Conservation (phyloP, 2,113 vertebrate genomes). For the Tautogolabrus adspersus region DNA sequence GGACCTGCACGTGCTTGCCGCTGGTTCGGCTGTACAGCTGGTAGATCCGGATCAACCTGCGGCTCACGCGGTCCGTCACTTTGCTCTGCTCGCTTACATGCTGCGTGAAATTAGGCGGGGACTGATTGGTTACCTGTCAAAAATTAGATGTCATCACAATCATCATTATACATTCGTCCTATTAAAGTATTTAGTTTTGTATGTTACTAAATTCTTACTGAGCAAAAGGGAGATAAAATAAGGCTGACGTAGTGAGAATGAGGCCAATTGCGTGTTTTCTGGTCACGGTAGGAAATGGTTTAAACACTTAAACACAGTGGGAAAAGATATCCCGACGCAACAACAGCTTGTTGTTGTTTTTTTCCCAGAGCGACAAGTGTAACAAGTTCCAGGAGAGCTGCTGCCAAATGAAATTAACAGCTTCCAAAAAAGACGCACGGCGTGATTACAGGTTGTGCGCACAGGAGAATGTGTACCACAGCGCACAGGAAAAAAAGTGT, state of each 20-base stretch:
- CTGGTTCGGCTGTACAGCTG: slow-evolving; percentile 99
- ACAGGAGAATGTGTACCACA: slow-evolving; percentile 45
- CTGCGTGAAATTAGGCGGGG: slow-evolving; percentile 99
- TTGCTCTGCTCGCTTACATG: slow-evolving; percentile 99
- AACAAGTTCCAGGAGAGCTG: slow-evolving; percentile 33
- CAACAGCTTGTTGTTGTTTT: slow-evolving; percentile 28
- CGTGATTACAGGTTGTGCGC: slow-evolving; percentile 65
- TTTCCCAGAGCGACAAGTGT: slow-evolving; percentile 38
- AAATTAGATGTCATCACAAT: slow-evolving; percentile 90
- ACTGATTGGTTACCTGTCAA: slow-evolving; percentile 99
- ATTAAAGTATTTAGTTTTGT: not conserved
- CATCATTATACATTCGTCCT: slow-evolving; percentile 66
- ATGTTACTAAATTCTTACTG: not conserved
- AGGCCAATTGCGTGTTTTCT: not conserved
- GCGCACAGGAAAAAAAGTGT: not conserved
- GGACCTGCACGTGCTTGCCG: slow-evolving; percentile 97
- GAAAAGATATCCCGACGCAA: slow-evolving; percentile 1
- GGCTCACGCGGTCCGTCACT: slow-evolving; percentile 97
- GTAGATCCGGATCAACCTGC: slow-evolving; percentile 97
- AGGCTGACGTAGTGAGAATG: not conserved
- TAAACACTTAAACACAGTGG: not conserved
- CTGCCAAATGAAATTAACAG: slow-evolving; percentile 51
- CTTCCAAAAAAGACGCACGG: slow-evolving; percentile 43
- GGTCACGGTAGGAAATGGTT: not conserved
- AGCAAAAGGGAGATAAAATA: not conserved